These are phyloP conservation scores for Desoria tigrina DNA, from an alignment of 2,888 invertebrate genomes.

Conservation along the genomic window DNA sequence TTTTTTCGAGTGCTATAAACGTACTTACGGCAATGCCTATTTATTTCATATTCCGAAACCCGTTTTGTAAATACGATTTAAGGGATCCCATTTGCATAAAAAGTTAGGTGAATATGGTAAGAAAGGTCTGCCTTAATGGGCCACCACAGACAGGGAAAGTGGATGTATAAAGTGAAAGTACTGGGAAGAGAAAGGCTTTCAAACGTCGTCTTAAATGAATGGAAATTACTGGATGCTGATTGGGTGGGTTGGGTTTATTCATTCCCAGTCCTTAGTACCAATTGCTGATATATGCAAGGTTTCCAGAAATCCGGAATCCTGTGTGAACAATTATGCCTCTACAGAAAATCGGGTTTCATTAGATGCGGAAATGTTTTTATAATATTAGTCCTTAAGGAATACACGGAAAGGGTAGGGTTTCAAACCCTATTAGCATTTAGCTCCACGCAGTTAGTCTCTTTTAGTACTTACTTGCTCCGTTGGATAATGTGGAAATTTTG, in stretches of 20 bases:
- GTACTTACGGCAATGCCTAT: too few species aligned
- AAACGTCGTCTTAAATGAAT: slow-evolving; percentile 2
- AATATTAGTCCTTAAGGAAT: slow-evolving; percentile 3
- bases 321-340: slow-evolving; percentile 7
- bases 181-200: background rate
- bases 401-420: background rate
- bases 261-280: too few species aligned
- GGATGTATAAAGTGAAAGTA: background rate
- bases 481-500: too few species aligned
- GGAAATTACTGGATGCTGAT: background rate
- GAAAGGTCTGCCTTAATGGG: slow-evolving; percentile 2
- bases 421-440: background rate
- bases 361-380: background rate
- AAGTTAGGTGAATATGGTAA: slow-evolving; percentile 1
- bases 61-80: slow-evolving; percentile 10
- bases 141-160: background rate
- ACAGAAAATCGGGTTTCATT: background rate
- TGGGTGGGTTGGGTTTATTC: background rate
- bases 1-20: too few species aligned
- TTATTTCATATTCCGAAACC: too few species aligned
- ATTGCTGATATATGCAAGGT: too few species aligned
- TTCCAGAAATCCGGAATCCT: background rate
- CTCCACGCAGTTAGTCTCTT: background rate
- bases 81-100: slow-evolving; percentile 15
- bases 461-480: too few species aligned